Evolutionary conservation across 2,797 vertebrate species (phyloP).

Genomic region (Jordanella pulchra): DNA sequence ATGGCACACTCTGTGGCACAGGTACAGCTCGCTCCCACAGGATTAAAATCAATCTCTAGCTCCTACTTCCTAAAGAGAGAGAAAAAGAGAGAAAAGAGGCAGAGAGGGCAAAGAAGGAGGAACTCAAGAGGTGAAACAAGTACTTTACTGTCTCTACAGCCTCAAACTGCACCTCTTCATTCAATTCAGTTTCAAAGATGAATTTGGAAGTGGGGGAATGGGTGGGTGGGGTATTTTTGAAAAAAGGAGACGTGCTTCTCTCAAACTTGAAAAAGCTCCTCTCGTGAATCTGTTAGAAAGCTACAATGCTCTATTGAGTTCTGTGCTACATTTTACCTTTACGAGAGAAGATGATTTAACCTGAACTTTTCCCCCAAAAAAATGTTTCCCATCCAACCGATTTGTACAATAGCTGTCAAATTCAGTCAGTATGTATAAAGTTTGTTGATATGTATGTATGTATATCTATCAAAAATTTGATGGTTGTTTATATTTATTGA

Average conservation of each 20-base stretch:
- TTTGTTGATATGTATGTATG: conserved; percentile 86
- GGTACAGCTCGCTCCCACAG: conserved; percentile 88
- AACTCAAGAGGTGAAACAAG: conserved; percentile 83
- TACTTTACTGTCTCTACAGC: conserved; percentile 83
- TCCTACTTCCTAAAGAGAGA: conserved; percentile 81
- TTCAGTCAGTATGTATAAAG: conserved; percentile 79
- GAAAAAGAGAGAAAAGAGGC: conserved; percentile 42
- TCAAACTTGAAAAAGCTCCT: conserved; percentile 78
- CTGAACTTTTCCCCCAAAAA: conserved; percentile 51
- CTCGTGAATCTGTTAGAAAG: conserved; percentile 75
- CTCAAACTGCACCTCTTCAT: conserved; percentile 79
- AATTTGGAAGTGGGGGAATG: conserved; percentile 43
- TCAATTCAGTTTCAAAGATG: conserved; percentile 61
- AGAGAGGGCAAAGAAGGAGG: conserved; percentile 71
- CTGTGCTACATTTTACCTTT: conserved; percentile 72
- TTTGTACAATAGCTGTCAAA: conserved; percentile 76
- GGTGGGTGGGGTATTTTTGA: conserved; percentile 22
- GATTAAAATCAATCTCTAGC: conserved; percentile 92
- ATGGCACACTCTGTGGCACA: conserved; percentile 90
- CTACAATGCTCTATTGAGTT: conserved; percentile 77
- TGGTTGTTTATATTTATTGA: conserved; percentile 82
- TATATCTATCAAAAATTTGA: conserved; percentile 82
- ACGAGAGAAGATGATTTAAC: conserved; percentile 62
- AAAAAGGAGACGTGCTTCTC: conserved; percentile 68
- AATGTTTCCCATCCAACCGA: conserved; percentile 57